A percentile compares a stretch with the other conserved stretches of the same genome.
phyloP scores from a whole-genome alignment of 2,113 vertebrate genomes.

The Speoplatyrhinus poulsoni region DNA sequence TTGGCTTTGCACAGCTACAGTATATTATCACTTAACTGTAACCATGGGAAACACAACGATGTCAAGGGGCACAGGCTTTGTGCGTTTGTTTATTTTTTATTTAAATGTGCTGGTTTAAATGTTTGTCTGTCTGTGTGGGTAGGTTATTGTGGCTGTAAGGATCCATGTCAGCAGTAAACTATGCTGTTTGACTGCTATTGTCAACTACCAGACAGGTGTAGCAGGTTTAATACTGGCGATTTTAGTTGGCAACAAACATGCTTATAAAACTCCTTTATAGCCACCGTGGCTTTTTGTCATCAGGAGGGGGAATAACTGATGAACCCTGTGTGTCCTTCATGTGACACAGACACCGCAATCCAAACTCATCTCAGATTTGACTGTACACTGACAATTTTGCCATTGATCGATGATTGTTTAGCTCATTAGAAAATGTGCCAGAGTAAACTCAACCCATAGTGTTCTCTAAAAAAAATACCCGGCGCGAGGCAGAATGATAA shows the following conservation, averaged over 20 bases:
- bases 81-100: constrained; percentile 49
- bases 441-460: constrained; percentile 22
- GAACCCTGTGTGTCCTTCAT: constrained; percentile 71
- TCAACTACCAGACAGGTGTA: constrained; percentile 65
- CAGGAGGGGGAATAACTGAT: constrained; percentile 65
- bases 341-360: constrained; percentile 58
- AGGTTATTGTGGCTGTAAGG: too few relatives aligned
- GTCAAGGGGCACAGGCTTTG: constrained; percentile 53
- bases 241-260: constrained; percentile 67
- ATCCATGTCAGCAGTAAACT: constrained; percentile 33
- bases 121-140: not conserved
- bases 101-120: constrained; percentile 14
- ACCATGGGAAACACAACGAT: constrained; percentile 57
- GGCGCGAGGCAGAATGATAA: constrained; percentile 10
- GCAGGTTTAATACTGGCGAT: constrained; percentile 63
- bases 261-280: constrained; percentile 71
- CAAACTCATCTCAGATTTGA: constrained; percentile 63
- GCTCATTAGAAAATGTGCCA: constrained; percentile 48
- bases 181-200: constrained; percentile 60
- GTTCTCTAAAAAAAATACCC: constrained; percentile 22
- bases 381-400: not conserved
- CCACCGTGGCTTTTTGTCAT: constrained; percentile 59
- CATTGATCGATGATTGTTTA: constrained; percentile 44
- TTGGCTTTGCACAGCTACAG: not conserved
- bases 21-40: not conserved